These are phyloP conservation scores for Tetrax tetrax DNA, from an alignment of 2,113 vertebrate genomes.

Conservation along the genomic window DNA sequence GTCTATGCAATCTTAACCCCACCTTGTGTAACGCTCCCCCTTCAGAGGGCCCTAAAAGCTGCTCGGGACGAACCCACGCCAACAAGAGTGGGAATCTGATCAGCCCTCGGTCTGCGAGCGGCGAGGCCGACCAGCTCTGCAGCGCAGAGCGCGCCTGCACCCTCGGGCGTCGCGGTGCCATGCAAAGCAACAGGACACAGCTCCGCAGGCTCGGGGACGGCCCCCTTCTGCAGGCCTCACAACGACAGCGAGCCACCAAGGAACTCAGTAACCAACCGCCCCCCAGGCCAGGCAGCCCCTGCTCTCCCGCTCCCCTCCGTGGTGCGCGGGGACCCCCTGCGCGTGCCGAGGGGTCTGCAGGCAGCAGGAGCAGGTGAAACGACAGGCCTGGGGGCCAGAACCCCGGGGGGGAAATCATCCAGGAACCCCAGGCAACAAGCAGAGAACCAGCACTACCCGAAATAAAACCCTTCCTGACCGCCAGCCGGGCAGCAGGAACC, in stretches of 20 bases:
- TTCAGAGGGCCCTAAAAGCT: background rate
- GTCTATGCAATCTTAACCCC: background rate
- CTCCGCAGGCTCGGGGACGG: background rate
- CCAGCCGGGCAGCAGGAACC: background rate
- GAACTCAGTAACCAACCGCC: background rate
- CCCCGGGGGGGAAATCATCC: background rate
- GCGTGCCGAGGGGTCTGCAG: accelerated
- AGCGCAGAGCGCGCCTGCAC: background rate
- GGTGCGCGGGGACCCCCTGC: background rate
- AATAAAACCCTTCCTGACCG: accelerated
- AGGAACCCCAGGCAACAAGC: background rate
- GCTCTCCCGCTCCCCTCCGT: background rate
- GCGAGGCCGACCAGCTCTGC: background rate
- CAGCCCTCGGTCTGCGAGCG: background rate
- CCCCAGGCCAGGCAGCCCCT: background rate
- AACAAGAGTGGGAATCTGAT: background rate
- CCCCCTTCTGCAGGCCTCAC: background rate
- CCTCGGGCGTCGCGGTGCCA: accelerated
- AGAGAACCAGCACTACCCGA: background rate
- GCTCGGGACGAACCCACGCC: background rate
- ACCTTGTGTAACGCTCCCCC: background rate
- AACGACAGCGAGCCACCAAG: background rate
- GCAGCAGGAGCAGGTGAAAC: background rate
- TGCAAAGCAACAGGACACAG: accelerated
- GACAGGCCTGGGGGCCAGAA: background rate